Percentiles rank a stretch among this genome's conserved stretches.
These are phyloP conservation scores for Cryptus viduatorius DNA, from an alignment of 2,888 invertebrate genomes.

Conservation along the genomic window DNA sequence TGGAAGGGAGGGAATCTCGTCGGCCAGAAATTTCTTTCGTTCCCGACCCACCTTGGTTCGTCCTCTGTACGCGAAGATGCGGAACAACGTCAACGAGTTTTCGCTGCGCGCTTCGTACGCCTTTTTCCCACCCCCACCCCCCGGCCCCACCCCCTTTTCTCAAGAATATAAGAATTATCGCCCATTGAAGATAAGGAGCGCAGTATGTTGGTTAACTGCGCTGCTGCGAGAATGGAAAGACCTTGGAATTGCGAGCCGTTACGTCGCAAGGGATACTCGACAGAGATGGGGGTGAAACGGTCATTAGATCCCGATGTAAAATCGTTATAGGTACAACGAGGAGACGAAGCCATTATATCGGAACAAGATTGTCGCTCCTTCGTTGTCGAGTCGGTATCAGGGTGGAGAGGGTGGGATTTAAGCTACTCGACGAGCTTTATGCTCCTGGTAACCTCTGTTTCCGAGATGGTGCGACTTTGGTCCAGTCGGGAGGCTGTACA, in stretches of 20 bases:
- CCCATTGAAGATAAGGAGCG: conserved; percentile 67
- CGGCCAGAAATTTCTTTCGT: conserved; percentile 47
- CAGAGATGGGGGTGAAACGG: conserved; percentile 23
- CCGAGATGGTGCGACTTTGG: conserved; percentile 21
- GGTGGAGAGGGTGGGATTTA: not conserved
- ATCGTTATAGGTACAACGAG: conserved; percentile 59
- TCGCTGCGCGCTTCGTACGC: not conserved
- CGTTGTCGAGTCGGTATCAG: not conserved
- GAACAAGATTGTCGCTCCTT: conserved; percentile 59
- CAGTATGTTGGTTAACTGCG: conserved; percentile 22
- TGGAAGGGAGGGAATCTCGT: not conserved
- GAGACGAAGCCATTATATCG: conserved; percentile 56
- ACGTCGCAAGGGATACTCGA: not conserved
- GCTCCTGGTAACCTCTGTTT: conserved; percentile 18
- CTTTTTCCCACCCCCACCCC: conserved; percentile 23
- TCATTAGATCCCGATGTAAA: conserved; percentile 62
- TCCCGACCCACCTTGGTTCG: conserved; percentile 46
- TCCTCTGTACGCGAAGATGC: not conserved
- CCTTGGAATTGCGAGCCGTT: not conserved
- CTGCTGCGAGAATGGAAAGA: conserved; percentile 26
- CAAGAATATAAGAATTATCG: conserved; percentile 67
- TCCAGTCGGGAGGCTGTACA: not conserved
- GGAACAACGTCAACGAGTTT: not conserved
- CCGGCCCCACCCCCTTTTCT: conserved; percentile 14
- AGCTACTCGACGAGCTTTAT: conserved; percentile 20